Evolutionary conservation across 1,140 invertebrate genomes (phyloP).

Genomic region (Cephus cinctus): DNA sequence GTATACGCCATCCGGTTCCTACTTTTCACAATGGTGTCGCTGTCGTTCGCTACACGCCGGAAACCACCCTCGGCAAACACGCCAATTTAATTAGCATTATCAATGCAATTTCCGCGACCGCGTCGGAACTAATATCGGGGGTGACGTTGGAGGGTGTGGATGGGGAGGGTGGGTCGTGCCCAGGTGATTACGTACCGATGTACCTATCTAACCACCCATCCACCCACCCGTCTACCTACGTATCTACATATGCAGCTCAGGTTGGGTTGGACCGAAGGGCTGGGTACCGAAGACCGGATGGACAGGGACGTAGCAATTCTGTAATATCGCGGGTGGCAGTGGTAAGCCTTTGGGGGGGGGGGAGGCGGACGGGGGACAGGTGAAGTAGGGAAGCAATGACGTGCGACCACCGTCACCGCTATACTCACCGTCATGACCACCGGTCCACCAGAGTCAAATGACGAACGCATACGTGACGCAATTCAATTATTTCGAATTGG

Average conservation of each 20-base stretch:
- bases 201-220: too few relatives aligned
- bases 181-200: too few relatives aligned
- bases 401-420: slow-evolving; percentile 28
- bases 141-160: slow-evolving; percentile 15
- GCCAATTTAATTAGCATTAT: slow-evolving; percentile 44
- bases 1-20: too few relatives aligned
- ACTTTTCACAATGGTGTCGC: too few relatives aligned
- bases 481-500: slow-evolving; percentile 36
- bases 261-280: background rate
- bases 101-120: slow-evolving; percentile 36
- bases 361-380: background rate
- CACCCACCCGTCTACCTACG: too few relatives aligned
- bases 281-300: background rate
- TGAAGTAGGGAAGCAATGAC: slow-evolving; percentile 37
- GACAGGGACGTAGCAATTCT: slow-evolving; percentile 35
- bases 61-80: slow-evolving; percentile 24
- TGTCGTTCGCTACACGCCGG: too few relatives aligned
- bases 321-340: slow-evolving; percentile 44
- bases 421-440: slow-evolving; percentile 1
- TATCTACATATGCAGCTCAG: slow-evolving; percentile 10
- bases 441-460: slow-evolving; percentile 23
- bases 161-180: background rate
- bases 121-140: slow-evolving; percentile 41
- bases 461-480: slow-evolving; percentile 29
- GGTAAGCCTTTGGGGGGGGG: slow-evolving; percentile 37